Evolutionary conservation across 2,113 vertebrate genomes (phyloP).

Genomic region (Nyctibius bracteatus): DNA sequence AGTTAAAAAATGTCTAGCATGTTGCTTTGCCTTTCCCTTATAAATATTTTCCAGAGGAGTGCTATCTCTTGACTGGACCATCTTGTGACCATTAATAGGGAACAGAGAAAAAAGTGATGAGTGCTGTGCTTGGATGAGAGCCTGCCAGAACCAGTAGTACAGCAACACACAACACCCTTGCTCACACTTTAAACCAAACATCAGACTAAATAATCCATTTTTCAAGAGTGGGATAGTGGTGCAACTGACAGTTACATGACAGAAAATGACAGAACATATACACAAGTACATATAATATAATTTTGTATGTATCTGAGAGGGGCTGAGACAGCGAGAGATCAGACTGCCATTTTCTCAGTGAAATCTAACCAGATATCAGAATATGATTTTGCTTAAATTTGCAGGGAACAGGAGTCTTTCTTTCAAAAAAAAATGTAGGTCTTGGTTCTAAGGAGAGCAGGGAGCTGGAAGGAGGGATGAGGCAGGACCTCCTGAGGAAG

Average conservation of each 20-base stretch:
- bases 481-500: neutral
- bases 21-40: neutral
- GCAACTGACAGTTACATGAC: neutral
- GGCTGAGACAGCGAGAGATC: neutral
- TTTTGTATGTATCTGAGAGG: neutral
- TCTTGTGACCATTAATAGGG: neutral
- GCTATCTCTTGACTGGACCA: neutral
- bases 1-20: neutral
- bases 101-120: neutral
- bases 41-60: conserved; percentile 29
- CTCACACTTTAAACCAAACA: neutral
- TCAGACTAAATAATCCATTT: neutral
- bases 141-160: neutral
- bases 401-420: neutral
- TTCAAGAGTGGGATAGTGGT: neutral
- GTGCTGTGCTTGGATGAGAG: neutral
- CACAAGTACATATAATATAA: neutral
- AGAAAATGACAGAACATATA: neutral
- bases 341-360: neutral
- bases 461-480: neutral
- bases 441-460: neutral
- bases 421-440: neutral
- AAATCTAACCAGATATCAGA: neutral
- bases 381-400: neutral
- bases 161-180: neutral